Conservation (phyloP, 2,888 invertebrate genomes). For the Baronia brevicornis region DNA sequence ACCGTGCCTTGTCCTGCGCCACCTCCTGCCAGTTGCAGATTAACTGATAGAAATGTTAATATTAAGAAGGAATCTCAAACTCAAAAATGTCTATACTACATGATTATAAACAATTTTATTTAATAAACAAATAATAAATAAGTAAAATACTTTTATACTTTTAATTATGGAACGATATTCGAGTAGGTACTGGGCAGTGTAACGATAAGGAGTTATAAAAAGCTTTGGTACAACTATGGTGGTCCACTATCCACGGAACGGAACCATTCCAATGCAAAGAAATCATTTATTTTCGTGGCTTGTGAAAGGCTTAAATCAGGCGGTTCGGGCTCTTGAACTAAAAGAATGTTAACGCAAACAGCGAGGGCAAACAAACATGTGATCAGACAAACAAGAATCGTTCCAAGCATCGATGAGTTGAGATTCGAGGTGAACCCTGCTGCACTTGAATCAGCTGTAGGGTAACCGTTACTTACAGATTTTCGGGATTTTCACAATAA, state of each 20-base stretch:
- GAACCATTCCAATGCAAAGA: neutral
- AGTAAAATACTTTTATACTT: too few species aligned
- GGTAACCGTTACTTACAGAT: conserved; percentile 5
- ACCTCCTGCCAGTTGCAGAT: too few species aligned
- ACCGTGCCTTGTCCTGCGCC: too few species aligned
- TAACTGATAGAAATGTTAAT: too few species aligned
- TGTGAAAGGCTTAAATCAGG: conserved; percentile 30
- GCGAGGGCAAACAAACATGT: conserved; percentile 45
- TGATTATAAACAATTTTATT: too few species aligned
- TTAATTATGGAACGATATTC: too few species aligned
- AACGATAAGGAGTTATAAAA: too few species aligned
- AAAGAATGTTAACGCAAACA: conserved; percentile 61
- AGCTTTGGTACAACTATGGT: conserved; percentile 8
- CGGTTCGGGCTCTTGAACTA: conserved; percentile 26
- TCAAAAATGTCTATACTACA: too few species aligned
- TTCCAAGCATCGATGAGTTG: conserved; percentile 19
- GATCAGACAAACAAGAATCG: conserved; percentile 28
- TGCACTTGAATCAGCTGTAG: conserved; percentile 27
- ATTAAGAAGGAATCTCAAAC: too few species aligned
- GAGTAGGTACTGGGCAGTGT: too few species aligned
- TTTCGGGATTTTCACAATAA: neutral
- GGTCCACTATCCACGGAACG: conserved; percentile 6
- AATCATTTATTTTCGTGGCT: conserved; percentile 20
- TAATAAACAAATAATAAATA: too few species aligned
- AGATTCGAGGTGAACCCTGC: conserved; percentile 30